These are phyloP conservation scores for Silurus lanzhouensis DNA, from an alignment of 2,797 vertebrate species.

Conservation along the genomic window DNA sequence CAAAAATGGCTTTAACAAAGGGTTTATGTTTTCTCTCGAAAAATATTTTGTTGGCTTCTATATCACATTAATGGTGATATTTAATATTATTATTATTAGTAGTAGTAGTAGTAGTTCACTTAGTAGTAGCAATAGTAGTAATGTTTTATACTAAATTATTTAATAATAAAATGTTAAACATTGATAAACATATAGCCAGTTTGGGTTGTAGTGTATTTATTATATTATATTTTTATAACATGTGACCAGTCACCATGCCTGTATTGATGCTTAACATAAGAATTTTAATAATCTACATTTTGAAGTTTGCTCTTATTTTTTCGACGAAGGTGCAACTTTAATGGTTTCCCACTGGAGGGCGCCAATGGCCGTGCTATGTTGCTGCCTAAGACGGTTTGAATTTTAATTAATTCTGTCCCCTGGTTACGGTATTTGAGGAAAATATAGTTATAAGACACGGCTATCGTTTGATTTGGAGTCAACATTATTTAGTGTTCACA, in stretches of 20 bases:
- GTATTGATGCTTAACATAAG: neutral
- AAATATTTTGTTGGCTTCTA: too few species aligned
- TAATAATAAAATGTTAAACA: neutral
- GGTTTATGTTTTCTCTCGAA: too few species aligned
- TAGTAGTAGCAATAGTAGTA: neutral
- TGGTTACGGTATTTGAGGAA: neutral
- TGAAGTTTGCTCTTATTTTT: neutral
- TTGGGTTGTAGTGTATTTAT: neutral
- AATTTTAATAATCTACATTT: neutral
- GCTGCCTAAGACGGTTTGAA: neutral
- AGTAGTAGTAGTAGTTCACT: neutral
- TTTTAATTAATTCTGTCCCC: neutral
- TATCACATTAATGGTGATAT: too few species aligned
- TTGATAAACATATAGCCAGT: neutral
- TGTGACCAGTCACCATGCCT: neutral
- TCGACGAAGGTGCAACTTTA: neutral
- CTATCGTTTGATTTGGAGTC: neutral
- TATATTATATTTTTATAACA: neutral
- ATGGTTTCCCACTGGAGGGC: conserved; percentile 12
- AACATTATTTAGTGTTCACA: neutral
- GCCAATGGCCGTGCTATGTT: conserved; percentile 10
- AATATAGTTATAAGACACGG: neutral
- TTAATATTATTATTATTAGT: neutral
- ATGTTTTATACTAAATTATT: neutral
- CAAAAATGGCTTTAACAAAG: neutral